Evolutionary conservation across 2,113 vertebrate species (phyloP), one percentile per base, ranked within the genome.

Genomic region (Zosterops pallidus): DNA sequence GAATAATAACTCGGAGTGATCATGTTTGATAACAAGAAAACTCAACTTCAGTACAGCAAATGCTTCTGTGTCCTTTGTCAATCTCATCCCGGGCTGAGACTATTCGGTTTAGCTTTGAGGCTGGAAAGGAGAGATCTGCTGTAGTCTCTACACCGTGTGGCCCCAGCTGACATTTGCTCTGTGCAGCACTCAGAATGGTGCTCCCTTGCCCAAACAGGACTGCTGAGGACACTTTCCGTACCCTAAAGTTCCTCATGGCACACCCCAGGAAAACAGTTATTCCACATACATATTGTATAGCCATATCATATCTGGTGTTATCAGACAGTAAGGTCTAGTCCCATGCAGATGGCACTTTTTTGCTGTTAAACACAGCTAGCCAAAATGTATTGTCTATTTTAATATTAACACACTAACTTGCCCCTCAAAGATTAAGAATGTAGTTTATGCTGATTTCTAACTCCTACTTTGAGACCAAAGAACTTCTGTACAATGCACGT

Each of bases 391-490:
- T 42, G 24, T 13, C 9, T 49, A 25, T 79, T 79, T 88, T 28
- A 21, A 8, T 63, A 47, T 37, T 83, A 77, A 59, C 28, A 14
- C 5, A 4, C 39, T 37, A 46, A 23, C 39, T 71, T 71, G 56
- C 6, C 44, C 60, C n/a, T 74, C 52, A 41, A 67, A 84, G 53
- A 74, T 18, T 64, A 89, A 91, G 47, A 80, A 74, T 47, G 10
- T 59, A 78, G 22, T 68, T 86, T 35, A 37, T 80, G 71, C 47
- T 70, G 55, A 55, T 93, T 94, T 92, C 94, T 90, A 41, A 89
- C 56, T 95, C 56, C 52, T 37, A 25, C 52, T 79, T 60, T 52
- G 60, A 92, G 76, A 86, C 33, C n/a, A 14, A 71, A 75, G 82
- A 70, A 56, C 56, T 90, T n/a, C 95, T 75, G 75, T 67, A 81